Evolutionary conservation across 1,140 invertebrate genomes (phyloP).

Genomic region (Phocides pigmalion): DNA sequence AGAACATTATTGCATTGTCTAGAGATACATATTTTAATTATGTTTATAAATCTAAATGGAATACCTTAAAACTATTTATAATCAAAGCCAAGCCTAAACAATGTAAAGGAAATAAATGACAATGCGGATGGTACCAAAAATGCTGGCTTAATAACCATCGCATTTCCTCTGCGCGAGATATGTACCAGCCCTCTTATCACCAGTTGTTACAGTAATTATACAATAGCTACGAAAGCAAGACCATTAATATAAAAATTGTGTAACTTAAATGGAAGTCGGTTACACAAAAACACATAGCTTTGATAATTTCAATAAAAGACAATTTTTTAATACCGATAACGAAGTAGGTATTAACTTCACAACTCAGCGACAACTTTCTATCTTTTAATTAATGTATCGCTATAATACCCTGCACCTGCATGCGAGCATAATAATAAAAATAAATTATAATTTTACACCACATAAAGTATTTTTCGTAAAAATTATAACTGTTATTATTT

Average conservation of each 20-base stretch:
- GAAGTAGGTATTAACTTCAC: slow-evolving; percentile 1
- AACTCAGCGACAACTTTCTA: slow-evolving; percentile 28
- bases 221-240: no score
- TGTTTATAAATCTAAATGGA: no score
- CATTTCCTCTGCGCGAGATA: no score
- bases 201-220: neutral
- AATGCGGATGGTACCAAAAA: no score
- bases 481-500: neutral
- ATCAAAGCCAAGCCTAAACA: no score
- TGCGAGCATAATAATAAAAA: slow-evolving; percentile 16
- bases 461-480: neutral
- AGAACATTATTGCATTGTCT: no score
- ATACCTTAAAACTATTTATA: no score
- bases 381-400: slow-evolving; percentile 22
- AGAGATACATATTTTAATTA: no score
- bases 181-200: no score
- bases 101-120: no score
- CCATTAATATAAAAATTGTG: neutral
- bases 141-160: no score
- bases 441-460: slow-evolving; percentile 16
- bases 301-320: neutral
- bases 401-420: slow-evolving; percentile 15
- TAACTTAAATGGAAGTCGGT: neutral
- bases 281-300: neutral
- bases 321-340: slow-evolving; percentile 1